Evolutionary conservation across 2,888 invertebrate species (phyloP), one percentile per base, ranked within the genome.

Genomic region (Xestia rhomboidea): DNA sequence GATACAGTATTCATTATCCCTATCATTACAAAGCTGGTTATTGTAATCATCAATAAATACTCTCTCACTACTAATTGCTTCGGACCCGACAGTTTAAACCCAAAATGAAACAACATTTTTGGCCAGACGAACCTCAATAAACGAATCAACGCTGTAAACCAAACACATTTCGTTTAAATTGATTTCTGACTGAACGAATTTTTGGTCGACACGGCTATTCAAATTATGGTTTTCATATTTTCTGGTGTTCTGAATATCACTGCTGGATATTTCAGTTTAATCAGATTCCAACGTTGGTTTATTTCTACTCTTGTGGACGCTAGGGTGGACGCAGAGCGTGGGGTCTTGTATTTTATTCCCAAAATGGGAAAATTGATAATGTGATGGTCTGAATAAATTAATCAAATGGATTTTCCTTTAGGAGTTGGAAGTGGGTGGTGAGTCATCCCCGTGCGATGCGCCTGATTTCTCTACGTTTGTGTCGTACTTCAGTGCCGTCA

Each of bases 131-230:
- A 11, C 34, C 10, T 18, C 15, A 62, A 62, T 82, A 62, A 70
- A 73, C 66, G 46, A 44, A 67, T 70, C 62, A 67, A 49, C 34
- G n/a, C 44, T 49, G 49, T 21, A 66, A 82, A 78, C 27, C 62
- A 67, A 72, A 62, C 68, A 64, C 60, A 82, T 77, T 82, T 49
- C 34, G 30, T 27, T 66, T 64, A 27, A 68, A 69, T 81, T 72
- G 30, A 72, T 69, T 73, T 62, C 11, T 71, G 70, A 49, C 63
- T 57, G 8, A 49, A 81, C 27, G 15, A 30, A 21, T 78, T 66
- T 63, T 77, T 64, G 74, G 27, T 38, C 11, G 18, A 21, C 24
- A 21, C 24, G 21, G 1, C 30, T 62, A 62, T 46, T 24, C 8
- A 24, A 27, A n/a, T 38, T 41, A 30, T 67, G 3, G 30, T 10